These are phyloP conservation scores for Acinonyx jubatus DNA, from an alignment of 2,113 vertebrate genomes.

Conservation along the genomic window DNA sequence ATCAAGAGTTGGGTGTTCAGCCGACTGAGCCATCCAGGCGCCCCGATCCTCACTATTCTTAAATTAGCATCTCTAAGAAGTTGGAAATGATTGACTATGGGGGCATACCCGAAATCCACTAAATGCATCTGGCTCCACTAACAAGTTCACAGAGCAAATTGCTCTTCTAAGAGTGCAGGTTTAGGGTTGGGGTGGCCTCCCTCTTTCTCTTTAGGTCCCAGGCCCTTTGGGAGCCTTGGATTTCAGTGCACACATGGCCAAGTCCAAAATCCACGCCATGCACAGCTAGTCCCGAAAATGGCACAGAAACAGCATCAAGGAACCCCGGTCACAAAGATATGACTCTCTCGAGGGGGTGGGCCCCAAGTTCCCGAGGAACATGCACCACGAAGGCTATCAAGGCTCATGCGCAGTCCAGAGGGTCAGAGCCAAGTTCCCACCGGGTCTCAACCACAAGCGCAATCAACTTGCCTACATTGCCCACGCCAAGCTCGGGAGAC, in stretches of 20 bases:
- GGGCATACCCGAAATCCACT: not conserved
- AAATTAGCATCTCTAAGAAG: not conserved
- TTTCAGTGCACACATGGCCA: not conserved
- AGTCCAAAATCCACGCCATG: not conserved
- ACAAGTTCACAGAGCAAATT: not conserved
- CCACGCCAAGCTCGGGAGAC: not conserved
- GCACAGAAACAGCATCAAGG: not conserved
- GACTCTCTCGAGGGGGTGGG: not conserved
- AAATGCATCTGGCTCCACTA: not conserved
- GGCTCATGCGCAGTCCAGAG: not conserved
- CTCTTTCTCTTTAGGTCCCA: not conserved
- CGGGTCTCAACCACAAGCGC: not conserved
- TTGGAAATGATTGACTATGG: not conserved
- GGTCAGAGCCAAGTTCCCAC: not conserved
- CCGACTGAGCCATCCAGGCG: too few species aligned
- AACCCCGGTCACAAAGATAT: too few species aligned
- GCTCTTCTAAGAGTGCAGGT: not conserved
- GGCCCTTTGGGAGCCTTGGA: not conserved
- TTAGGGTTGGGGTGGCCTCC: too few species aligned
- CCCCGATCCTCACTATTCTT: not conserved
- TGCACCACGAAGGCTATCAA: not conserved
- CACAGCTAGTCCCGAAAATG: not conserved
- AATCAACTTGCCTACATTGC: fast-evolving
- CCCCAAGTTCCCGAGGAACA: not conserved
- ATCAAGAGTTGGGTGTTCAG: too few species aligned